These are phyloP conservation scores for Latrodectus geometricus DNA, from an alignment of 1,140 invertebrate genomes.

Conservation along the genomic window DNA sequence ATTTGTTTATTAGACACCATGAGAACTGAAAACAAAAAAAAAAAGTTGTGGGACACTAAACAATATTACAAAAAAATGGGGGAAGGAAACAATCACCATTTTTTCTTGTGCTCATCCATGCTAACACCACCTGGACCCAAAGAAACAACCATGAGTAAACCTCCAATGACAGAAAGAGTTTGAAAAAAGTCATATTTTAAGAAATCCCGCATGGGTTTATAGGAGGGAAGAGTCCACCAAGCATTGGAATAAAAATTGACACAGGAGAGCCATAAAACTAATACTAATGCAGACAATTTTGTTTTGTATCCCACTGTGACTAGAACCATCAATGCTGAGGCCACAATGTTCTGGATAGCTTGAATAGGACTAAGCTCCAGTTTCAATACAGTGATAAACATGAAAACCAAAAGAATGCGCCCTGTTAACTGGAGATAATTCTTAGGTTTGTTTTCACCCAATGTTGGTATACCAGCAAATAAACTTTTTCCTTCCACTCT, in stretches of 20 bases:
- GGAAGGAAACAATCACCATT: constrained; percentile 77
- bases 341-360: constrained; percentile 86
- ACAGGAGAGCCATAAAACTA: constrained; percentile 88
- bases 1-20: too few relatives aligned
- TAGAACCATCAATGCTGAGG: constrained; percentile 93
- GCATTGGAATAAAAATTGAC: constrained; percentile 94
- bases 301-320: constrained; percentile 99
- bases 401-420: constrained; percentile 94
- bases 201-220: constrained; percentile 97
- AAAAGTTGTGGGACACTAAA: neutral
- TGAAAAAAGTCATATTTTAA: constrained; percentile 99
- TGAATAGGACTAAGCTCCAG: constrained; percentile 81
- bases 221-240: constrained; percentile 95
- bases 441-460: constrained; percentile 97
- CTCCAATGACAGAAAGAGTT: constrained; percentile 98
- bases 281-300: constrained; percentile 94
- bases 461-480: constrained; percentile 96
- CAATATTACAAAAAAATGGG: neutral
- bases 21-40: too few relatives aligned
- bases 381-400: constrained; percentile 96
- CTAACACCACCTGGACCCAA: constrained; percentile 98
- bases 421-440: constrained; percentile 97
- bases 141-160: constrained; percentile 98
- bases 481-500: constrained; percentile 87
- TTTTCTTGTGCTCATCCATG: constrained; percentile 99